Conservation (phyloP, 2,797 vertebrate species). For the Masticophis lateralis region DNA sequence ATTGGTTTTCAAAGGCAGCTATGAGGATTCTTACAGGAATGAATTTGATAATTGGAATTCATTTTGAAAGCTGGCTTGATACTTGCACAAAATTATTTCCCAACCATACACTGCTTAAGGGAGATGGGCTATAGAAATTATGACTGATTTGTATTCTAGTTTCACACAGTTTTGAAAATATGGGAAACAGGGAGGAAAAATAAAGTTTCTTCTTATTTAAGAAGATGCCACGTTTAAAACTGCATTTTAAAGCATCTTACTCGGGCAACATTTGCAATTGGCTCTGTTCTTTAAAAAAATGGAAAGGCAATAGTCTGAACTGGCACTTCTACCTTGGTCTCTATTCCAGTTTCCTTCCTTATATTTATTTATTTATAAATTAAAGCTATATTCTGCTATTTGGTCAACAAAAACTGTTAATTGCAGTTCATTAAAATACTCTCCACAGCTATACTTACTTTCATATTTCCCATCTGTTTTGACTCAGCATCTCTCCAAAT, state of each 20-base stretch:
- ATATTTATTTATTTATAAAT: background rate
- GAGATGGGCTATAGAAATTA: background rate
- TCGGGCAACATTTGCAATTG: background rate
- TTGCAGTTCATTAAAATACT: background rate
- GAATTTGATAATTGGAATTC: background rate
- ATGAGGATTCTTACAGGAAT: background rate
- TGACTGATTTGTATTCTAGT: background rate
- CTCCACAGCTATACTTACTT: background rate
- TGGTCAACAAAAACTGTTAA: background rate
- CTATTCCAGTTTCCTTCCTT: background rate
- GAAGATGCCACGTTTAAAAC: background rate
- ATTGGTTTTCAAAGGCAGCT: background rate
- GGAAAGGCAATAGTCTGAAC: background rate
- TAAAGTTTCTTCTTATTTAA: background rate
- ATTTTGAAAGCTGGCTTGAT: background rate
- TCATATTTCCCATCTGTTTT: background rate
- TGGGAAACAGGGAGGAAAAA: background rate
- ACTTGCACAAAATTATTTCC: background rate
- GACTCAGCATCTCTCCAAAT: background rate
- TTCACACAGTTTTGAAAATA: background rate
- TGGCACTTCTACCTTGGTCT: background rate
- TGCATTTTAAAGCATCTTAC: background rate
- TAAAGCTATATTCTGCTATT: background rate
- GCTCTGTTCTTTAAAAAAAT: too few relatives aligned
- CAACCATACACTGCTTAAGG: background rate